Evolutionary conservation across 1,140 invertebrate genomes (phyloP).

Genomic region (Halesus radiatus): DNA sequence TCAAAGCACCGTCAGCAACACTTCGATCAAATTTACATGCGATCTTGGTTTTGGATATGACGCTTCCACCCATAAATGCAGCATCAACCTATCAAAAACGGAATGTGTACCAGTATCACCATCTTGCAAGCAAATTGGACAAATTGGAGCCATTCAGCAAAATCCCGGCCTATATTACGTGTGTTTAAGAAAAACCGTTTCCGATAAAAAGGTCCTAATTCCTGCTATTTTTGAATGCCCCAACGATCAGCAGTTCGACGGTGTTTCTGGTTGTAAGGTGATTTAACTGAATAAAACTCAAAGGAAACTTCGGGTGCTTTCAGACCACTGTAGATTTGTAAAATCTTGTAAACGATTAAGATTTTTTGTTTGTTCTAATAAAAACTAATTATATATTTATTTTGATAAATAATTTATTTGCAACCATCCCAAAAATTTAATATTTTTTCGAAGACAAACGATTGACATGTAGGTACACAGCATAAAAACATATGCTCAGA

Average conservation of each 20-base stretch:
- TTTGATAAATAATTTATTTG: too few species aligned
- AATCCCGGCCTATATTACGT: slow-evolving; percentile 43
- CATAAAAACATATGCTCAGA: too few species aligned
- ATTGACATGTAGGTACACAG: too few species aligned
- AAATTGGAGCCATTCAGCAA: neutral
- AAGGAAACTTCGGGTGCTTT: too few species aligned
- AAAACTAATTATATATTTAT: too few species aligned
- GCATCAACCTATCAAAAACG: neutral
- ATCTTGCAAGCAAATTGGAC: neutral
- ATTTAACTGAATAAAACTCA: too few species aligned
- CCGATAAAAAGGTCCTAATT: neutral
- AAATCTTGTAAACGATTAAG: too few species aligned
- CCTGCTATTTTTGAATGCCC: slow-evolving; percentile 41
- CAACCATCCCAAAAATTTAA: too few species aligned
- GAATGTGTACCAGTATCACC: neutral
- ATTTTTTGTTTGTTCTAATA: too few species aligned
- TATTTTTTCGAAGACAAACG: too few species aligned
- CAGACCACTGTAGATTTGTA: too few species aligned
- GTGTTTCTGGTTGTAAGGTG: too few species aligned
- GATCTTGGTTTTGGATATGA: slow-evolving; percentile 32
- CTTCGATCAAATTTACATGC: slow-evolving; percentile 23
- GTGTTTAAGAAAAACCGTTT: slow-evolving; percentile 31
- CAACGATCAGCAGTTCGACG: slow-evolving; percentile 4
- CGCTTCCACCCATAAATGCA: slow-evolving; percentile 14
- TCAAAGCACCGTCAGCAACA: neutral